These are phyloP conservation scores for Pygmarrhopalites habei DNA, from an alignment of 1,140 invertebrate genomes.

Conservation along the genomic window DNA sequence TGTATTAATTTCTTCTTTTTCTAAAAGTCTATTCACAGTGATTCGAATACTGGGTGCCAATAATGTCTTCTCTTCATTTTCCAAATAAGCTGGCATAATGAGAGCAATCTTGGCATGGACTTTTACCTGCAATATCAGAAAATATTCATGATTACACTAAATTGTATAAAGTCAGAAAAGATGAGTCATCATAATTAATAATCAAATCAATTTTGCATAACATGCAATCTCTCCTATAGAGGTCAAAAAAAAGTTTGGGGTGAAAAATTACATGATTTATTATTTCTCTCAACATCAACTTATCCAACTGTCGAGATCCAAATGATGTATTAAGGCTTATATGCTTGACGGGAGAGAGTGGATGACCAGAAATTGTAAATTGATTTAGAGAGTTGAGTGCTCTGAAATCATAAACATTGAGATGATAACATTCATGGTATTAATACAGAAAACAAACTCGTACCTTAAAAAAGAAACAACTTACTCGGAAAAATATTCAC, in stretches of 20 bases:
- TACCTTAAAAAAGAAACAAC: too few relatives aligned
- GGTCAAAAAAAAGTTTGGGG: too few relatives aligned
- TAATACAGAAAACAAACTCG: too few relatives aligned
- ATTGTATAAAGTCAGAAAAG: too few relatives aligned
- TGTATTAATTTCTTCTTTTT: constrained; percentile 49
- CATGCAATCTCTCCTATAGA: too few relatives aligned
- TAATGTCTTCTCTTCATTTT: constrained; percentile 53
- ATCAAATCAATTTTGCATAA: too few relatives aligned
- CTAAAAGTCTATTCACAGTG: constrained; percentile 54
- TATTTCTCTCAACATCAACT: constrained; percentile 55
- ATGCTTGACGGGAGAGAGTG: constrained; percentile 20
- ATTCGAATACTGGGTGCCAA: constrained; percentile 59
- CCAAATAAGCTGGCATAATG: constrained; percentile 57
- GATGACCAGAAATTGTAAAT: constrained; percentile 1
- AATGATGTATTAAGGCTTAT: constrained; percentile 49
- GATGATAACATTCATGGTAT: too few relatives aligned
- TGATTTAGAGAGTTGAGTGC: background rate
- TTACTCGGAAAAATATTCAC: constrained; percentile 48
- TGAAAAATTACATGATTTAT: constrained; percentile 49
- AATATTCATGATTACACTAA: too few relatives aligned
- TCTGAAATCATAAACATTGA: background rate
- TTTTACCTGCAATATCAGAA: constrained; percentile 48
- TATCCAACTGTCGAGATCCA: constrained; percentile 48
- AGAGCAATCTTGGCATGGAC: constrained; percentile 53
- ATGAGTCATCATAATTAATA: too few relatives aligned